Conservation (phyloP, 2,797 vertebrate species). For the Lagorchestes hirsutus region DNA sequence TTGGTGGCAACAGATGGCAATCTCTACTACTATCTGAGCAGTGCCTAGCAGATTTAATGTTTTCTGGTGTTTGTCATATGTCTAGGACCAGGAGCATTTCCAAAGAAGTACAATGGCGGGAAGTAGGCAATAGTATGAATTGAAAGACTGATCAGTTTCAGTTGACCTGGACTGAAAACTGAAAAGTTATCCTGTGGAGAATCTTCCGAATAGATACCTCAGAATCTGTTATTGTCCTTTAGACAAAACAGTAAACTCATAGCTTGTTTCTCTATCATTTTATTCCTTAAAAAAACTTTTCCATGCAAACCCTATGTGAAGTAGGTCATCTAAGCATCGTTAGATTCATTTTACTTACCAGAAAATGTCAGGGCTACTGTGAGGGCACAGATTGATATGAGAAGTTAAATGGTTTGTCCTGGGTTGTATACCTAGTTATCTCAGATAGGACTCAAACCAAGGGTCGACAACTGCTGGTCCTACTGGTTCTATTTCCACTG, state of each 20-base stretch:
- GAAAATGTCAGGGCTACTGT: neutral
- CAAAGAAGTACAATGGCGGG: neutral
- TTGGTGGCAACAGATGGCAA: neutral
- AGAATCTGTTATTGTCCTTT: neutral
- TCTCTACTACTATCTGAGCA: slow-evolving; percentile 1
- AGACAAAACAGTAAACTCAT: neutral
- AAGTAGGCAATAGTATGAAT: neutral
- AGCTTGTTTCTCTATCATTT: neutral
- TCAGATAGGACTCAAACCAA: neutral
- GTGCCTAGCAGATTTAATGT: neutral
- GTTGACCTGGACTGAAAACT: neutral
- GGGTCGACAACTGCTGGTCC: neutral
- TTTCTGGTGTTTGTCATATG: neutral
- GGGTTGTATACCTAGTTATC: neutral
- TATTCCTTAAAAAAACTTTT: neutral
- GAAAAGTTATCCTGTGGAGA: neutral
- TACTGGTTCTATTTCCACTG: neutral
- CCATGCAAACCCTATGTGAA: neutral
- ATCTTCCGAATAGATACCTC: neutral
- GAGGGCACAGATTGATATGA: neutral
- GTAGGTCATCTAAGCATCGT: neutral
- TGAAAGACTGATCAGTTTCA: neutral
- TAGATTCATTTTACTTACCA: neutral
- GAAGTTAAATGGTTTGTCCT: neutral
- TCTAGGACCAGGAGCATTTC: slow-evolving; percentile 1